Percentiles rank a stretch among this genome's conserved stretches.
These are phyloP conservation scores for Heliconius cydno DNA, from an alignment of 2,888 invertebrate species.

Conservation along the genomic window DNA sequence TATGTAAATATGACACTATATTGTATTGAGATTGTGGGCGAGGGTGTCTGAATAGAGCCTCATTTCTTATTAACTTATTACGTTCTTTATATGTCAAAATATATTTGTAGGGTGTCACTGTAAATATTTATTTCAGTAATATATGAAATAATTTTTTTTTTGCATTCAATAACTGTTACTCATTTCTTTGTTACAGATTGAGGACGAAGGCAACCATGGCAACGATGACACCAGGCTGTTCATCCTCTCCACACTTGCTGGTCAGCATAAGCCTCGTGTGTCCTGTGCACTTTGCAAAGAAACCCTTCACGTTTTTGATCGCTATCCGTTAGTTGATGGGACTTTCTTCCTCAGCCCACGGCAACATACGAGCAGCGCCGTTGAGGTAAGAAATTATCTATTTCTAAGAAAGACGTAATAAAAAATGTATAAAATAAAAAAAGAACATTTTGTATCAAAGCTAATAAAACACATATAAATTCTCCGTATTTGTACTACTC, in stretches of 20 bases:
- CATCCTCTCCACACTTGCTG: slow-evolving; percentile 96
- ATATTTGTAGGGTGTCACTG: not conserved
- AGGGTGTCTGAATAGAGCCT: slow-evolving; percentile 63
- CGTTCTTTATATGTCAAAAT: not conserved
- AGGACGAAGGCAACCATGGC: slow-evolving; percentile 99
- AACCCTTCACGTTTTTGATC: slow-evolving; percentile 96
- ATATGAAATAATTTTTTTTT: not conserved
- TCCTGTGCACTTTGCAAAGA: slow-evolving; percentile 95
- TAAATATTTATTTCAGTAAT: too few species aligned
- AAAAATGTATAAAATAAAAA: not conserved
- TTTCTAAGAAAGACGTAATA: not conserved
- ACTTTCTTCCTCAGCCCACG: slow-evolving; percentile 98
- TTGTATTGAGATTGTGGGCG: slow-evolving; percentile 78
- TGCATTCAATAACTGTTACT: not conserved
- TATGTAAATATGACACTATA: slow-evolving; percentile 79
- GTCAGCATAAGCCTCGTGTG: slow-evolving; percentile 93
- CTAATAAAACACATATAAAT: not conserved
- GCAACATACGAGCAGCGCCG: slow-evolving; percentile 93
- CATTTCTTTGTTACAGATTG: slow-evolving; percentile 89
- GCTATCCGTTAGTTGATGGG: slow-evolving; percentile 98
- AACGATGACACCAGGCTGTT: slow-evolving; percentile 99
- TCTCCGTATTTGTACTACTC: not conserved
- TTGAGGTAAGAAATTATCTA: slow-evolving; percentile 86
- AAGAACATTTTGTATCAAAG: not conserved
- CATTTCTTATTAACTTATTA: not conserved